Percentiles rank a stretch among this genome's conserved stretches.
Conservation (phyloP, 30 jellyfish, hydroid and myxozoan species). For the Sanderia malayensis region DNA sequence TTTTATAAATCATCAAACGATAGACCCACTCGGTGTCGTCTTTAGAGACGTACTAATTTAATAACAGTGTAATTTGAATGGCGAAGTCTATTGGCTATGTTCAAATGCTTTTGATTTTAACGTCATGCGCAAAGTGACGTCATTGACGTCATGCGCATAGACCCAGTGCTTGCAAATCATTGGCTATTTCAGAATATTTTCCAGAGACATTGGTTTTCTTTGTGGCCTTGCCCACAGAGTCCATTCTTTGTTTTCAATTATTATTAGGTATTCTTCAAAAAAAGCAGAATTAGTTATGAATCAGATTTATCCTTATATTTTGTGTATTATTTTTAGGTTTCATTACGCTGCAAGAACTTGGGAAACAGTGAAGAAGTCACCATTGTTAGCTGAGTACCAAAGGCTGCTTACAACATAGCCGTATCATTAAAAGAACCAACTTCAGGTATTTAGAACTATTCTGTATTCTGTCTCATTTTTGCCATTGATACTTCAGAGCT, state of each 20-base stretch:
- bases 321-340: slow-evolving; percentile 45
- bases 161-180: no score
- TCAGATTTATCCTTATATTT: background rate
- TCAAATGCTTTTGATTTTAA: no score
- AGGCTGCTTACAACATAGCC: slow-evolving; percentile 60
- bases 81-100: no score
- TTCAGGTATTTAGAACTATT: no score
- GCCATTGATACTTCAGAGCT: no score
- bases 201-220: background rate
- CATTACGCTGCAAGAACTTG: slow-evolving; percentile 94
- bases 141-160: background rate
- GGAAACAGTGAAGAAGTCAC: slow-evolving; percentile 80
- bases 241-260: background rate
- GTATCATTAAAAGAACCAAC: no score
- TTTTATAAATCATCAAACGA: no score
- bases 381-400: slow-evolving; percentile 70
- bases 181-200: background rate
- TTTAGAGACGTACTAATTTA: no score
- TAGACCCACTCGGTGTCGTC: no score
- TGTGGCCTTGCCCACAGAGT: background rate
- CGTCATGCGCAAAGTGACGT: no score
- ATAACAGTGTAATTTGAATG: no score
- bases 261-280: background rate
- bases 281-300: background rate
- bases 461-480: no score